phyloP scores from a whole-genome alignment of 1,140 invertebrate species.

The Bemisia tabaci region DNA sequence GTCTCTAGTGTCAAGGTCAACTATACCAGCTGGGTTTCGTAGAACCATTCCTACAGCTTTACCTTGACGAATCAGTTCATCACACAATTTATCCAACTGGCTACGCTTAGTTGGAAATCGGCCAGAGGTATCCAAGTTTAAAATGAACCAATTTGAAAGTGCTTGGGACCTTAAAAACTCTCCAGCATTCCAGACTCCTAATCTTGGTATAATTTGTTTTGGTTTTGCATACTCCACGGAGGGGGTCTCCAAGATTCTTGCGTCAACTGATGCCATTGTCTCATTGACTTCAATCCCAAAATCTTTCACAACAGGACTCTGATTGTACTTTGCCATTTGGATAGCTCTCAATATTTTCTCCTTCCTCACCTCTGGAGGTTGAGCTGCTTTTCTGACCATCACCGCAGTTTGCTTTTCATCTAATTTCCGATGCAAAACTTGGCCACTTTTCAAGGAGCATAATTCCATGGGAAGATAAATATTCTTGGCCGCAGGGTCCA shows the following conservation, averaged over 20 bases:
- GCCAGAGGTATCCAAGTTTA: conserved; percentile 30
- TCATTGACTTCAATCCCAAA: conserved; percentile 41
- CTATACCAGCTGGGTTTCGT: background rate
- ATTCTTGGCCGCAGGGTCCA: conserved; percentile 37
- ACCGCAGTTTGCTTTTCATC: conserved; percentile 40
- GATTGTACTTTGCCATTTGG: conserved; percentile 31
- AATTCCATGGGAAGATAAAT: conserved; percentile 43
- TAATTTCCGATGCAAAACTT: conserved; percentile 40
- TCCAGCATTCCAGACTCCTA: conserved; percentile 34
- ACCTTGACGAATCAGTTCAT: background rate
- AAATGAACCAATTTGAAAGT: conserved; percentile 32
- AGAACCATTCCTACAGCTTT: background rate
- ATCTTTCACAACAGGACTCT: conserved; percentile 35
- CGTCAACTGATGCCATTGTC: conserved; percentile 39
- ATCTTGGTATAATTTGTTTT: background rate
- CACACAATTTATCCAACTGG: background rate
- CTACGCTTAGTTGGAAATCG: too few relatives aligned
- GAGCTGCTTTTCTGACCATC: conserved; percentile 51
- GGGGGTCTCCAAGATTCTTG: conserved; percentile 41
- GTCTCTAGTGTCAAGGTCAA: background rate
- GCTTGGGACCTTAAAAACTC: conserved; percentile 26
- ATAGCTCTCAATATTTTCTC: conserved; percentile 43
- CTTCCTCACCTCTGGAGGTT: conserved; percentile 40
- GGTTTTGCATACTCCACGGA: conserved; percentile 34
- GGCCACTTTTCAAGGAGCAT: conserved; percentile 29